Base-by-base conservation (phyloP, 2,113 vertebrate genomes). In the Oreotrochilus melanogaster region DNA sequence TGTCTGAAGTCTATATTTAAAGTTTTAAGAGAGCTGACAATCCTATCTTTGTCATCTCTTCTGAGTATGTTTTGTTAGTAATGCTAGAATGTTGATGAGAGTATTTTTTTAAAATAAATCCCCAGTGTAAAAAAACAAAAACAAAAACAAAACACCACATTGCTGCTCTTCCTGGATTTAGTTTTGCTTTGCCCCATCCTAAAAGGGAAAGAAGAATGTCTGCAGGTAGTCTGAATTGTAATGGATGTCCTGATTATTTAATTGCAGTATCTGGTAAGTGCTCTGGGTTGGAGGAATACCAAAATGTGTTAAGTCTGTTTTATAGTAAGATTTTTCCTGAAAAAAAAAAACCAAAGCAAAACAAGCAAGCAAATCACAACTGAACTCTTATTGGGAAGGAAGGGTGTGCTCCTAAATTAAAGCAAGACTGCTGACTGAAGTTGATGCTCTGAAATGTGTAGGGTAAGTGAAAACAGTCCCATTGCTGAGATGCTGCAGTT, bases 91-190 rank as follows among this genome's bases (percentile, higher is more conserved):
- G 97, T 93, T 92, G 80, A 96, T 61, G 83, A 97, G 92, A 96
- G 47, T 97, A 96, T 96, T 97, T 97, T 97, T 97, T 96, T 76
- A 91, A 73, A 92, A 97, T 95, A 92, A 96, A 96, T 92, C 73
- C 89, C 96, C 76, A 82, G 28, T 94, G 58, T 23, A 18, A 22
- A 39, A 39, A 50, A 25, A 66, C 16, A 28, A 4, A 4, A 85
- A 79, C 48, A 65, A 19, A 14, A 48, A 45, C 19, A 43, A 37
- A 37, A 37, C 31, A 39, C 10, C 81, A 48, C 31, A 54, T 83
- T 57, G 91, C 66, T 93, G 79, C 81, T 91, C 35, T 95, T 86
- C 80, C 42, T 95, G 75, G 92, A 60, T 92, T 97, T 94, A 82
- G 76, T 92, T 96, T 93, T 89, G 89, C 69, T 95, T 91, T 88